Evolutionary conservation across 2,113 vertebrate species (phyloP), one percentile per base, ranked within the genome.

Genomic region (Mystacornis crossleyi): DNA sequence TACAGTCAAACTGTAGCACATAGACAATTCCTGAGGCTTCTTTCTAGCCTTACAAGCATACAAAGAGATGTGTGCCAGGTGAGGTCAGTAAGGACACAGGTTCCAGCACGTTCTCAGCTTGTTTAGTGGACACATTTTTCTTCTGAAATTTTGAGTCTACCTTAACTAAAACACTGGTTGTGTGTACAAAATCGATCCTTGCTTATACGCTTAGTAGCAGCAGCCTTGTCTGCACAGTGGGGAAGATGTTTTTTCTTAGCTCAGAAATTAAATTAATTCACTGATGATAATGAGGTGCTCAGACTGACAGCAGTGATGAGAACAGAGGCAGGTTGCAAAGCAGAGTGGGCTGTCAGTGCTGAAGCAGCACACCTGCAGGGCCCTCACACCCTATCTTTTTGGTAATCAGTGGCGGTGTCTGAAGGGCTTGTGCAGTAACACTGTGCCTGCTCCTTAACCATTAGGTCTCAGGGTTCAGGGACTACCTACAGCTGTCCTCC

Each of bases 381-480:
- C 6, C 36, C 25, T 86, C 2, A 0, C 4, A 4, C 31, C 1
- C 0, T 29, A 20, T 14, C 1, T 11, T 16, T 12, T 51, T 0
- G 0, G 21, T 53, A 73, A 83, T 83, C 53, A 73, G 31, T n/a
- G 25, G 3, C 8, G 21, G 3, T 8, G 17, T 53, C 45, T 90
- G 67, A 69, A 82, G 50, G 40, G 23, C 23, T 81, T 29, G 5
- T 83, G 72, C n/a, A 29, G 28, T 36, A 21, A 20, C 1, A 4
- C 21, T 1, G 1, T 6, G 4, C 0, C 2, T 79, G 18, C 18
- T 72, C 8, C 33, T 38, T 64, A 66, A 26, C 17, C 3, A 4
- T 25, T 51, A 64, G 48, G 40, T 42, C 36, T 64, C 38, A 69
- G 33, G 20, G 18, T 33, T 53, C 0, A 0, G 66, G 18, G 34